These are phyloP conservation scores for Callaeas wilsoni DNA, from an alignment of 2,113 vertebrate species.

Conservation along the genomic window DNA sequence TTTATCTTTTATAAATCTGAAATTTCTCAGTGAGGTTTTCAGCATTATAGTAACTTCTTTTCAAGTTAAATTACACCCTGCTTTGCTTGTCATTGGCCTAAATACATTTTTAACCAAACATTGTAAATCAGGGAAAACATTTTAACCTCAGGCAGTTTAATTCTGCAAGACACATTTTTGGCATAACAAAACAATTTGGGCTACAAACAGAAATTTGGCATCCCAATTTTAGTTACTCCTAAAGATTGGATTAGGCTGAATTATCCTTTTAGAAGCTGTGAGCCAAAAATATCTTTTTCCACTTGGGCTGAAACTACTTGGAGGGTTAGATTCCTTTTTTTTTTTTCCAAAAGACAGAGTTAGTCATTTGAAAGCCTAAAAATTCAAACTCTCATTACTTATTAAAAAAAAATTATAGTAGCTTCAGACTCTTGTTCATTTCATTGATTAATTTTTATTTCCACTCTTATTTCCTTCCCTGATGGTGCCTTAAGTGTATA, in stretches of 20 bases:
- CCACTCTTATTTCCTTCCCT: background rate
- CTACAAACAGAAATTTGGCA: background rate
- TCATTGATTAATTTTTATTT: background rate
- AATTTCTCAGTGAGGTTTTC: background rate
- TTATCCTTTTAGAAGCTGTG: background rate
- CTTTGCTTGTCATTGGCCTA: constrained; percentile 17
- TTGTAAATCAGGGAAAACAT: constrained; percentile 21
- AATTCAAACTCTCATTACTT: background rate
- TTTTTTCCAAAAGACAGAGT: background rate
- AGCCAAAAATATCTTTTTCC: background rate
- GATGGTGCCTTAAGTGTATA: background rate
- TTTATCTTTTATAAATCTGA: background rate
- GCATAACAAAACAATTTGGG: background rate
- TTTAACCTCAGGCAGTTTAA: background rate
- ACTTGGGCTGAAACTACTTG: background rate
- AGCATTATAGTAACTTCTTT: background rate
- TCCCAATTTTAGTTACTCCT: background rate
- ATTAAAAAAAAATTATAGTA: background rate
- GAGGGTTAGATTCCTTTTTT: background rate
- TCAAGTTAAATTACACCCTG: constrained; percentile 19
- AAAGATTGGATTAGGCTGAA: background rate
- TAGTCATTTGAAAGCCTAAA: background rate
- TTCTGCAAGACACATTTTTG: background rate
- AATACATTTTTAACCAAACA: constrained; percentile 29
- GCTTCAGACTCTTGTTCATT: background rate